phyloP scores from a whole-genome alignment of 2,797 vertebrate species.

The Brotula barbata region DNA sequence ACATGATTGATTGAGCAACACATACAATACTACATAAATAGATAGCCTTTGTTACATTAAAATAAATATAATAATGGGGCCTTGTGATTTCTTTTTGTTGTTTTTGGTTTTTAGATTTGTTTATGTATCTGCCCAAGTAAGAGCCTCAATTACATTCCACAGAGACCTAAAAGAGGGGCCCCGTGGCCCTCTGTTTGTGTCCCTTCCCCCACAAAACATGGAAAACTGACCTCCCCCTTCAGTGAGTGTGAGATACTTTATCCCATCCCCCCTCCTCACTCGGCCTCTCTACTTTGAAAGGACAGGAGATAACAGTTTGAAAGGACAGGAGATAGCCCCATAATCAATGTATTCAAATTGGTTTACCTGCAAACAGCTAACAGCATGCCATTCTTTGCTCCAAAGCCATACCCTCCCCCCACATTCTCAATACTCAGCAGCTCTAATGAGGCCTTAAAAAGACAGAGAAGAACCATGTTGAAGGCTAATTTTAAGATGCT shows the following conservation, averaged over 20 bases:
- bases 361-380: conserved; percentile 80
- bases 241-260: conserved; percentile 75
- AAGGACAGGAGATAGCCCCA: conserved; percentile 81
- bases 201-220: conserved; percentile 80
- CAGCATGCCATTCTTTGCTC: conserved; percentile 52
- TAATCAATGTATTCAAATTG: conserved; percentile 78
- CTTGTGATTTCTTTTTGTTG: conserved; percentile 1
- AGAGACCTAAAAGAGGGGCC: conserved; percentile 72
- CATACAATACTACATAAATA: too few species aligned
- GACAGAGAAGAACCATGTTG: not conserved
- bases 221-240: conserved; percentile 74
- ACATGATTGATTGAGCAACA: too few species aligned
- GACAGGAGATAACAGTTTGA: conserved; percentile 82
- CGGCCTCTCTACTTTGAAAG: conserved; percentile 73
- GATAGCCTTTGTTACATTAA: too few species aligned
- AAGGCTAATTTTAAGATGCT: conserved; percentile 6
- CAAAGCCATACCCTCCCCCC: conserved; percentile 41
- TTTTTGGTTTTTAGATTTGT: conserved; percentile 30
- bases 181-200: conserved; percentile 77
- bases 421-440: conserved; percentile 22
- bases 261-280: conserved; percentile 68
- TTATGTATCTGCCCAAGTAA: conserved; percentile 38
- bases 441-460: not conserved
- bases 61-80: not conserved
- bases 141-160: conserved; percentile 74